Evolutionary conservation across 2,797 vertebrate species (phyloP).

Genomic region (Mustela erminea): DNA sequence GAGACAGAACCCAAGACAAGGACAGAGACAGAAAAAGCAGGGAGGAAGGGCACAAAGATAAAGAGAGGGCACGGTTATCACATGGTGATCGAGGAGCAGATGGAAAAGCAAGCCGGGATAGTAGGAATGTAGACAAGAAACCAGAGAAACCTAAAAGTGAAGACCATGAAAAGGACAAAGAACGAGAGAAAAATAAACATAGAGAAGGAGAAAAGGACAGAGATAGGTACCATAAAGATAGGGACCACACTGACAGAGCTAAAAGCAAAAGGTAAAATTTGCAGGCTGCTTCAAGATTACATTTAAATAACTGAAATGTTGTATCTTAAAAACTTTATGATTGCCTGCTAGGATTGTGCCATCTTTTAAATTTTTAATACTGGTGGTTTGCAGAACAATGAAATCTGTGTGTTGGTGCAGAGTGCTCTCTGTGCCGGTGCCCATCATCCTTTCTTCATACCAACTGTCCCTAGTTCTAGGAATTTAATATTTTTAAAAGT

Average conservation of each 20-base stretch:
- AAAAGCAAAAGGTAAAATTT: constrained; percentile 90
- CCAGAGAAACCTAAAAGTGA: constrained; percentile 90
- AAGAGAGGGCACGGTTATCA: constrained; percentile 87
- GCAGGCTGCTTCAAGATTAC: constrained; percentile 80
- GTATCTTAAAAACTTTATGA: constrained; percentile 80
- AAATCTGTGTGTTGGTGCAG: constrained; percentile 85
- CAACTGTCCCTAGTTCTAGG: constrained; percentile 86
- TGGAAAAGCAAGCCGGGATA: constrained; percentile 88
- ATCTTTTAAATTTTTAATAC: constrained; percentile 85
- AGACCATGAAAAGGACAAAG: constrained; percentile 90
- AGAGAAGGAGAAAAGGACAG: constrained; percentile 92
- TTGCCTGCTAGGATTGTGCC: constrained; percentile 89
- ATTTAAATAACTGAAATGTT: constrained; percentile 83
- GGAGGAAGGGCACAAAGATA: constrained; percentile 90
- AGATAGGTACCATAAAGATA: constrained; percentile 89
- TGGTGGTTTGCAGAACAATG: constrained; percentile 87
- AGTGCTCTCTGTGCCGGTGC: constrained; percentile 77
- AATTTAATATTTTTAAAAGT: constrained; percentile 89
- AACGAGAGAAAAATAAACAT: constrained; percentile 89
- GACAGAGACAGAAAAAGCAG: constrained; percentile 90
- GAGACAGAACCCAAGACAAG: constrained; percentile 90
- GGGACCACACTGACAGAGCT: constrained; percentile 90
- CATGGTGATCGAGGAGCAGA: constrained; percentile 90
- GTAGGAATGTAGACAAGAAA: constrained; percentile 91
- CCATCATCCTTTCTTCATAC: constrained; percentile 85